Evolutionary conservation across 2,797 vertebrate species (phyloP).

Genomic region (Eremophila alpestris): DNA sequence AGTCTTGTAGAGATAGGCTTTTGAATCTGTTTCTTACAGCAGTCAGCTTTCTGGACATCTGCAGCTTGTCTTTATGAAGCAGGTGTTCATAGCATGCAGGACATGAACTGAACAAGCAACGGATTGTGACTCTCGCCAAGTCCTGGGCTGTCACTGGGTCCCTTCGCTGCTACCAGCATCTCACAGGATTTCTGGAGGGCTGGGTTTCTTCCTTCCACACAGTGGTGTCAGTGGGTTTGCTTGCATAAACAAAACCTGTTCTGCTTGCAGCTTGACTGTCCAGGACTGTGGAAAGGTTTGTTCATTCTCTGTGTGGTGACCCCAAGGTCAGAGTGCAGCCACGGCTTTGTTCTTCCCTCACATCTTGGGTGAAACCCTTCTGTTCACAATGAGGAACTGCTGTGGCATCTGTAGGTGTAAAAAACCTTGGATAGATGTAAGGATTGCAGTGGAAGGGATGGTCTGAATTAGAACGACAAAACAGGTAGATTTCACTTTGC

Average conservation of each 20-base stretch:
- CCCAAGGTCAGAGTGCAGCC: too few species aligned
- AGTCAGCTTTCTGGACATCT: background rate
- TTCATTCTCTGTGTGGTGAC: background rate
- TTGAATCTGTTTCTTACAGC: background rate
- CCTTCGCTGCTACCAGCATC: background rate
- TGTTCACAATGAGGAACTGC: background rate
- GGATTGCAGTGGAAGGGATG: background rate
- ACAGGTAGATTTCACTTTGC: background rate
- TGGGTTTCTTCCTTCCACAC: background rate
- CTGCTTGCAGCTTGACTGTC: fast-evolving
- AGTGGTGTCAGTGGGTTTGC: background rate
- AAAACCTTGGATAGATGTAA: background rate
- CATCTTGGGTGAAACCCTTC: background rate
- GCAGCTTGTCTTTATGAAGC: background rate
- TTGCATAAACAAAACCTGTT: background rate
- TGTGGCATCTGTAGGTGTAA: background rate
- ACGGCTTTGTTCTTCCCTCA: background rate
- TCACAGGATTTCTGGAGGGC: background rate
- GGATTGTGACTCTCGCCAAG: background rate
- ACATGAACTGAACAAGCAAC: background rate
- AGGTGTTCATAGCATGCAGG: background rate
- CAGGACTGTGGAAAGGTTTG: background rate
- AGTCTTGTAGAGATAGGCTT: background rate
- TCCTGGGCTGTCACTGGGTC: background rate
- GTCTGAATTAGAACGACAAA: background rate